Evolutionary conservation across 2,888 invertebrate genomes (phyloP), one percentile per base, ranked within the genome.

Genomic region (Phanerotoma sp.): DNA sequence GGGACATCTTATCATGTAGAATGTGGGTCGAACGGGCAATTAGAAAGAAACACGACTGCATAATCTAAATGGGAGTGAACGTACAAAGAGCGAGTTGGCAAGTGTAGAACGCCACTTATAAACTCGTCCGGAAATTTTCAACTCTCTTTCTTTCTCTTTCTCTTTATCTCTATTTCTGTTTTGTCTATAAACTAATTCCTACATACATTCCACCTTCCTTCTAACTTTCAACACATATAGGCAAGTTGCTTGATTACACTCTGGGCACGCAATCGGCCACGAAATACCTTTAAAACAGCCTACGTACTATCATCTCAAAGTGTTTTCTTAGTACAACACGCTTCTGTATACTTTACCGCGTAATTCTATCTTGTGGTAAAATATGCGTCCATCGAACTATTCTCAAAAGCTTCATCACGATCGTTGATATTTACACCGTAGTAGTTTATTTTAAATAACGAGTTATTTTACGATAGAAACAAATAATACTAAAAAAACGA

Each of bases 11-110:
- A 64, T 63, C 58, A 58, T 20, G 40, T 18, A 60, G 61, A 58
- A 69, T 67, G 52, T 63, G 56, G 64, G 61, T 63, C 65, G 60
- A 35, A 20, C 54, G 35, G 49, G 56, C 56, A 65, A 68, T 68
- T 66, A 63, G 49, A 57, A 52, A 45, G 46, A 59, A 40, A 53
- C 47, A 21, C 51, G 54, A 44, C 48, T 41, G 41, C 54, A 55
- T 63, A 67, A 67, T 65, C 61, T 58, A 54, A 58, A 63, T 64
- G 32, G 25, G 60, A 57, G 52, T 52, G 56, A 35, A 58, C 40
- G 51, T 53, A 54, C 49, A 53, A 28, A 40, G 40, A 38, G 40
- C 41, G 15, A 32, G 18, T 37, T 45, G 37, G 42, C 54, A 51
- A 49, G 48, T 58, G 54, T 51, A 52, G 54, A 40, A 53, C 37